Base-by-base conservation (phyloP, 2,113 vertebrate species). In the Lampris megalopsis region DNA sequence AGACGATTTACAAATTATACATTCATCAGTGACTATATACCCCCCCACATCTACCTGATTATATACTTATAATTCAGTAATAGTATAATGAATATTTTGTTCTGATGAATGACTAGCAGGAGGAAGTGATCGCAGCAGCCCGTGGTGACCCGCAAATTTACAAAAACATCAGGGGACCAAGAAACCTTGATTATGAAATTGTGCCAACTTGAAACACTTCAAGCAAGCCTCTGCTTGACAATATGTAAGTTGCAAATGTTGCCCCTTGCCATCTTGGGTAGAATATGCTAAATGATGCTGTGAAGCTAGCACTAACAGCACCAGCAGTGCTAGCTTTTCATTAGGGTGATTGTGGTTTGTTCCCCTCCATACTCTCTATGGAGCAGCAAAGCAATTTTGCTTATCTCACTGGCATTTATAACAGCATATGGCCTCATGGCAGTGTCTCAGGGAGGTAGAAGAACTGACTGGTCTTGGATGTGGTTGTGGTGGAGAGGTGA, bases 321-420 rank as follows among this genome's bases (percentile, higher is more conserved):
- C 68, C 82, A 52, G 81, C 52, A 81, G 48, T 36, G 54, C 53
- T 36, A 77, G 59, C 74, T 60, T 48, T 63, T 76, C 60, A 86
- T 90, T 82, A 80, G 57, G n/a, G 53, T 81, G 75, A 87, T 78
- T 83, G 73, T 69, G 70, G 81, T 69, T 87, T 60, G 57, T 68
- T 62, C 73, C 60, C 50, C 62, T 75, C 59, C 63, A 53, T 62
- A 58, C 75, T 83, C 80, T 74, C 77, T 47, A 35, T 79, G 71
- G 82, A 85, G 72, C 66, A 47, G 76, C 71, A 48, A 71, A 69
- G 75, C 73, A 74, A 64, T n/a, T 40, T 66, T 69, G 64, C 87
- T 91, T 87, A 87, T 87, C 85, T 86, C 9, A 11, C 76, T 89
- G 83, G 82, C 82, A 89, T 91, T 92, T 89, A 80, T 80, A 73